Base-by-base conservation (phyloP, 2,797 vertebrate species). In the Poecilia gillii region DNA sequence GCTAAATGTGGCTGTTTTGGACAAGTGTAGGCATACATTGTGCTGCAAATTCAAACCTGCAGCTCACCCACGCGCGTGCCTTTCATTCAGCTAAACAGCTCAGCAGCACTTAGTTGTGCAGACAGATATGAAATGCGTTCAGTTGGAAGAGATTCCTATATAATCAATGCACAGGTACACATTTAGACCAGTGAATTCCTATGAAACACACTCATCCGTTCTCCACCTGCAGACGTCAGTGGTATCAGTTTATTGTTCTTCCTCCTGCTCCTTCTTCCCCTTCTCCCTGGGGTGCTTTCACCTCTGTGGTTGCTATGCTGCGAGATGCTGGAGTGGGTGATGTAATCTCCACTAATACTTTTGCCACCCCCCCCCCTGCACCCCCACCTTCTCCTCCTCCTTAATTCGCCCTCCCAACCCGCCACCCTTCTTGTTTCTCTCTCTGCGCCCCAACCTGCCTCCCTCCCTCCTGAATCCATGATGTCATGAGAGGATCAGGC, bases 311-410 rank as follows among this genome's bases (percentile, higher is more conserved):
- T 97, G 82, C 96, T 97, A 80, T 92, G 93, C 89, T 93, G 92
- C 86, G 59, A 95, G 92, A 93, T 90, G 91, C 91, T 90, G 85
- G 89, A 93, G 91, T 87, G 91, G 91, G 94, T 96, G 96, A 96
- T 80, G 97, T 98, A 95, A 97, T 98, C 87, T 93, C 96, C 91
- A 96, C 97, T 91, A 98, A 98, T 95, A 97, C 97, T 95, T 96
- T 93, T 92, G 89, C 88, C 80, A 77, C 66, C 72, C 76, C 41
- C 43, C 7, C 51, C 45, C 36, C 43, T 23, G 0, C 20, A 23
- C 49, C 6, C 13, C 2, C 2, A 51, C 6, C 18, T 23, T 2
- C 20, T 51, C 49, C 2, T 51, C 43, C 9, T 59, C 41, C 45
- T 31, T 39, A 3, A 3, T 12, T n/a, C 41, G n/a, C 66, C 39